Evolutionary conservation across 2,113 vertebrate genomes (phyloP).

Genomic region (Atrichornis clamosus): DNA sequence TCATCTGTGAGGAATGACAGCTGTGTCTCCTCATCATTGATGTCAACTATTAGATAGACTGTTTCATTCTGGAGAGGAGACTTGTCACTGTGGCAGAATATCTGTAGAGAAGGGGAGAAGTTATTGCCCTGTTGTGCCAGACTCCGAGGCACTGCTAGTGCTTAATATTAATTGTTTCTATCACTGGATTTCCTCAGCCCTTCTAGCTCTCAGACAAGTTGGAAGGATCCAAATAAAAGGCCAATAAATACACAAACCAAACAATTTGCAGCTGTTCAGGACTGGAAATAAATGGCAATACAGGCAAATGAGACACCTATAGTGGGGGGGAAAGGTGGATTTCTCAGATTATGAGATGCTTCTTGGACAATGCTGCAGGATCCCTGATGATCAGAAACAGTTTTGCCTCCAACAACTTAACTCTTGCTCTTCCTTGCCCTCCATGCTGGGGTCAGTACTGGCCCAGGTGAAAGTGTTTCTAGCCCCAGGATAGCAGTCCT

Average conservation of each 20-base stretch:
- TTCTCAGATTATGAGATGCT: neutral
- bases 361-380: neutral
- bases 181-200: neutral
- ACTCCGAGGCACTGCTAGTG: neutral
- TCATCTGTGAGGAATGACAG: slow-evolving; percentile 34
- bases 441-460: neutral
- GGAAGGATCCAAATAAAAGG: neutral
- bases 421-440: neutral
- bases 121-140: neutral
- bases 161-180: neutral
- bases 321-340: neutral
- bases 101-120: neutral
- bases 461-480: neutral
- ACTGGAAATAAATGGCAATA: neutral
- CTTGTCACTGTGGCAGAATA: neutral
- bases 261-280: neutral
- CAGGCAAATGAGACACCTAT: neutral
- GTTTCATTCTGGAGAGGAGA: slow-evolving; percentile 16
- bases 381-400: neutral
- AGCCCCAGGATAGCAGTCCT: neutral
- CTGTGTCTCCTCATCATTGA: neutral
- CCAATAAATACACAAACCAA: neutral
- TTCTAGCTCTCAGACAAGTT: neutral
- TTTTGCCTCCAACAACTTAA: neutral
- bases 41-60: neutral